Evolutionary conservation across 2,113 vertebrate species (phyloP).

Genomic region (Phoxinus phoxinus): DNA sequence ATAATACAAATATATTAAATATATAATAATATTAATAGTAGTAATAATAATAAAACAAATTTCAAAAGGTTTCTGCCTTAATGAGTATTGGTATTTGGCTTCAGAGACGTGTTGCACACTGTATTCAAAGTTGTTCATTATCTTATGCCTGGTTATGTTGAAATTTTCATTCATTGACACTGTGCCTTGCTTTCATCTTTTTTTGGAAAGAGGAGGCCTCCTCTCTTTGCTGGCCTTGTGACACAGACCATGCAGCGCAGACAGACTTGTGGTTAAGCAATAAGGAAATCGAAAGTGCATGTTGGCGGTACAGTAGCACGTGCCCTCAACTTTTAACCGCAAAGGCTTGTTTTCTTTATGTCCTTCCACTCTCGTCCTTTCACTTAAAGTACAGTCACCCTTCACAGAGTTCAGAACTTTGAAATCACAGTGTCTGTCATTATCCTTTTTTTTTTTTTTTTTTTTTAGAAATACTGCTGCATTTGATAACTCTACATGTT

Average conservation of each 20-base stretch:
- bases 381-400: background rate
- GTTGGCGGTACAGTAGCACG: slow-evolving; percentile 30
- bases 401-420: background rate
- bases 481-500: background rate
- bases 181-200: slow-evolving; percentile 5
- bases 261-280: slow-evolving; percentile 35
- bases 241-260: slow-evolving; percentile 22
- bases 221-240: background rate
- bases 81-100: background rate
- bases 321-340: slow-evolving; percentile 51
- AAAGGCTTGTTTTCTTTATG: background rate
- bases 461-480: background rate
- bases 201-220: slow-evolving; percentile 49
- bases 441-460: background rate
- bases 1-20: background rate
- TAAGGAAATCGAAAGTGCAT: slow-evolving; percentile 52
- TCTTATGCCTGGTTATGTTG: background rate
- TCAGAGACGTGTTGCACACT: background rate
- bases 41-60: background rate
- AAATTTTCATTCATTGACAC: background rate
- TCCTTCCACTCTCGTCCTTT: background rate
- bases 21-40: too few relatives aligned
- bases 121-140: background rate
- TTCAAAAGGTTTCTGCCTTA: background rate
- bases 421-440: background rate